Evolutionary conservation across 2,888 invertebrate species (phyloP), one percentile per base, ranked within the genome.

Genomic region (Melipona beecheii): DNA sequence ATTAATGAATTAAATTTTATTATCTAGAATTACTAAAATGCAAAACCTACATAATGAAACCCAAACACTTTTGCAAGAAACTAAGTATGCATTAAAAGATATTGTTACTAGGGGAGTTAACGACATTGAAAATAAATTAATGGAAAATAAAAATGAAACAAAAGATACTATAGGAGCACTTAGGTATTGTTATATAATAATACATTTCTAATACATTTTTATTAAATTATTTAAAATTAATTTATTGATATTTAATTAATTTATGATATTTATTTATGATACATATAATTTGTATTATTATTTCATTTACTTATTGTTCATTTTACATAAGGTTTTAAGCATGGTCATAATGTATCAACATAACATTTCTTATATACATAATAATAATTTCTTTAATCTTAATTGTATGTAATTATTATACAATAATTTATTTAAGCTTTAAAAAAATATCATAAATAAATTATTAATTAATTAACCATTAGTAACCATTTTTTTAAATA

Each of bases 31-130:
- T 19, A 88, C 93, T 0, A 96, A 96, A 81, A 93, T 97, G 2
- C 95, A 96, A 78, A 94, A 94, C 19, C 92, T 96, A 54, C 95
- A 96, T 84, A 97, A 97, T 92, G 95, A 96, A 74, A 97, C 97
- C 0, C 93, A 96, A 65, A 95, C 95, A 68, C 95, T 96, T 0
- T 87, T 97, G 64, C 95, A 95, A 77, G 95, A 95, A 68, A 93
- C 96, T 5, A 96, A 95, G 83, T 95, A 95, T 52, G 95, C 95
- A 49, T 88, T 96, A 3, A 93, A 91, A 78, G 93, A 93, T 79
- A 81, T 86, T 5, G 81, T 94, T 54, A 89, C 87, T 31, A 91
- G 86, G 95, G 96, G 95, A 73, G 92, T 95, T 3, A 93, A 93
- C 17, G 95, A 95, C 84, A 93, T 96, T 75, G 94, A 95, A 36